A percentile compares a stretch with the other conserved stretches of the same genome.
Conservation (phyloP, 2,888 invertebrate genomes). For the Mimachlamys varia region DNA sequence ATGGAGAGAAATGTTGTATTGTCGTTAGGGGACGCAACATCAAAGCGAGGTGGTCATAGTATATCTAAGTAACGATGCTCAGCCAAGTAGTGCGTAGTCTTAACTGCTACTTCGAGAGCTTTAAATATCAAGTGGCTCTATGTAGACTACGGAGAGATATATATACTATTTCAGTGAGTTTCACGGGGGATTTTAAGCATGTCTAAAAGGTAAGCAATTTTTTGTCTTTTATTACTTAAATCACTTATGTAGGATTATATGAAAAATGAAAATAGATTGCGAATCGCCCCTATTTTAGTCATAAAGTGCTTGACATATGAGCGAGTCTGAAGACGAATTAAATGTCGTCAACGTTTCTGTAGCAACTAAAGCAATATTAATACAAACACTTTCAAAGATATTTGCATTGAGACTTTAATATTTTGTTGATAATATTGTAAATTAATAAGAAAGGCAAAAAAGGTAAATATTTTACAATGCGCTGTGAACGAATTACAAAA, state of each 20-base stretch:
- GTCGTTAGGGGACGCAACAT: not conserved
- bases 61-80: not conserved
- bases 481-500: no score
- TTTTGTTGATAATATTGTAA: no score
- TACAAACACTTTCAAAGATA: no score
- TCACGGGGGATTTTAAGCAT: not conserved
- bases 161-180: not conserved
- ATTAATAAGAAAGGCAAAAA: no score
- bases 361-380: no score
- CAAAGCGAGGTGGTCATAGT: not conserved
- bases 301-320: no score
- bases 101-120: not conserved
- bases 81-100: not conserved
- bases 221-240: not conserved
- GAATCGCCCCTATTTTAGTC: no score
- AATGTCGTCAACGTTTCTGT: no score
- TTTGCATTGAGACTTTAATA: no score
- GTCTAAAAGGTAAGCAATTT: not conserved
- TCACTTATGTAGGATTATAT: not conserved
- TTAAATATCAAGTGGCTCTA: not conserved
- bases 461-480: no score
- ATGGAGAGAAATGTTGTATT: not conserved
- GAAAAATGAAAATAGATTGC: no score
- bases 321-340: no score
- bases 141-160: not conserved